A percentile compares a stretch with the other conserved stretches of the same genome.
phyloP scores from a whole-genome alignment of 23 tunicate species.

The Trididemnum miniatum region DNA sequence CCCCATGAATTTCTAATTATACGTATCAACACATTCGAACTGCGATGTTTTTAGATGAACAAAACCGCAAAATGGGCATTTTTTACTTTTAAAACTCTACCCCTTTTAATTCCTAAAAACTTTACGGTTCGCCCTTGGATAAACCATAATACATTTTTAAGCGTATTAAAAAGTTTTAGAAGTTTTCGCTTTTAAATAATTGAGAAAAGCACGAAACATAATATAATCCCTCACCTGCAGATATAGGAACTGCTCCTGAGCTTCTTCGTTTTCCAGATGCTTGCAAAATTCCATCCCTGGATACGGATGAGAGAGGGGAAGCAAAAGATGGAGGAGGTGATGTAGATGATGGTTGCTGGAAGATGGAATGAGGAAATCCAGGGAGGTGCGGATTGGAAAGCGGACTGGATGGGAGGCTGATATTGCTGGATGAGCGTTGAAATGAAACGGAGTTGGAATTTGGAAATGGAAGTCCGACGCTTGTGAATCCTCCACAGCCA shows the following conservation, averaged over 20 bases:
- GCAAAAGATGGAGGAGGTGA: conserved; percentile 48
- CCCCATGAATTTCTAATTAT: too few relatives aligned
- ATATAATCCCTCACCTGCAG: too few relatives aligned
- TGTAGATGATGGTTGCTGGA: background rate
- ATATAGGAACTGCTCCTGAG: conserved; percentile 72
- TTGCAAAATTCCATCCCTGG: conserved; percentile 58
- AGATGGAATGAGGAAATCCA: conserved; percentile 51
- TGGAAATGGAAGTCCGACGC: background rate
- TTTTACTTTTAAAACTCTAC: too few relatives aligned
- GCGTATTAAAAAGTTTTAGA: too few relatives aligned
- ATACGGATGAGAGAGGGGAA: conserved; percentile 37
- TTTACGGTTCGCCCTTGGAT: too few relatives aligned
- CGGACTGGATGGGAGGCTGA: conserved; percentile 86
- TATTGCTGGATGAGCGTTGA: conserved; percentile 17
- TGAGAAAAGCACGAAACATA: too few relatives aligned
- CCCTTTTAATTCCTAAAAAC: too few relatives aligned
- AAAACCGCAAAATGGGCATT: too few relatives aligned
- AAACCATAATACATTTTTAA: too few relatives aligned
- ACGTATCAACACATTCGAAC: too few relatives aligned
- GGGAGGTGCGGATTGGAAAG: conserved; percentile 44
- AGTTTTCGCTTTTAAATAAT: too few relatives aligned
- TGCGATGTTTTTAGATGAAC: too few relatives aligned
- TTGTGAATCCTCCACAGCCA: background rate
- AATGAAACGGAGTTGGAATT: background rate
- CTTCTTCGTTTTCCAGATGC: conserved; percentile 40